A percentile compares a stretch with the other conserved stretches of the same genome.
phyloP scores from a whole-genome alignment of 2,888 invertebrate genomes.

The Sabatieria punctata region DNA sequence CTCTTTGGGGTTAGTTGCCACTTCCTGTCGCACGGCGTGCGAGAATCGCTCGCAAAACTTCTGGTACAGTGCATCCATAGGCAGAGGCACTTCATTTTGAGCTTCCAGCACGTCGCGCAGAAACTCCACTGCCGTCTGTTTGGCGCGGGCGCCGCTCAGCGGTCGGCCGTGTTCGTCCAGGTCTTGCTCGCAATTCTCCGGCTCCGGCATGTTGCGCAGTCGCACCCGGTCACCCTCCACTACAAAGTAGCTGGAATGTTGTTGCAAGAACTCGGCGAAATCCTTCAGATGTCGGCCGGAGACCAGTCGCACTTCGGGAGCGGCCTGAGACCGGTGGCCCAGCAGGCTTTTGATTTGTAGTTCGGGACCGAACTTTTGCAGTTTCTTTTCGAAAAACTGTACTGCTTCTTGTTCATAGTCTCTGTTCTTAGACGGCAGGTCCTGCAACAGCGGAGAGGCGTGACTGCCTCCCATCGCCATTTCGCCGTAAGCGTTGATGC shows the following conservation, averaged over 20 bases:
- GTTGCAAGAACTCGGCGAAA: slow-evolving; percentile 68
- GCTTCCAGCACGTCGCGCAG: slow-evolving; percentile 24
- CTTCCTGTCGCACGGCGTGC: slow-evolving; percentile 36
- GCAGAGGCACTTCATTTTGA: slow-evolving; percentile 25
- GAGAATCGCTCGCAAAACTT: slow-evolving; percentile 26
- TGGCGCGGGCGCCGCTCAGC: slow-evolving; percentile 25
- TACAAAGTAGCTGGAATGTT: slow-evolving; percentile 66
- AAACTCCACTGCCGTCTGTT: slow-evolving; percentile 29
- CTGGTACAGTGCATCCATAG: slow-evolving; percentile 26
- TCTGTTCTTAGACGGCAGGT: slow-evolving; percentile 40
- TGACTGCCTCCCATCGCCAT: slow-evolving; percentile 29
- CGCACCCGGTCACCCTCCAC: slow-evolving; percentile 39
- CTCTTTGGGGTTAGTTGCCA: slow-evolving; percentile 77
- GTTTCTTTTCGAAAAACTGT: slow-evolving; percentile 85
- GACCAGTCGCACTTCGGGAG: slow-evolving; percentile 87
- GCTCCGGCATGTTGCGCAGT: slow-evolving; percentile 28
- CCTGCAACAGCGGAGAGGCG: slow-evolving; percentile 18
- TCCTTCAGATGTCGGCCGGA: slow-evolving; percentile 84
- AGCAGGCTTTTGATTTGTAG: slow-evolving; percentile 88
- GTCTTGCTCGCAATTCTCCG: slow-evolving; percentile 15
- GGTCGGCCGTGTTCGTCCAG: slow-evolving; percentile 28
- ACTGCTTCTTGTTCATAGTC: slow-evolving; percentile 91
- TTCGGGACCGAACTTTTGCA: slow-evolving; percentile 86
- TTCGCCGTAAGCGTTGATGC: slow-evolving; percentile 30
- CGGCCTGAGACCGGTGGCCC: slow-evolving; percentile 48